Evolutionary conservation across 2,113 vertebrate species (phyloP).

Genomic region (Stercorarius parasiticus): DNA sequence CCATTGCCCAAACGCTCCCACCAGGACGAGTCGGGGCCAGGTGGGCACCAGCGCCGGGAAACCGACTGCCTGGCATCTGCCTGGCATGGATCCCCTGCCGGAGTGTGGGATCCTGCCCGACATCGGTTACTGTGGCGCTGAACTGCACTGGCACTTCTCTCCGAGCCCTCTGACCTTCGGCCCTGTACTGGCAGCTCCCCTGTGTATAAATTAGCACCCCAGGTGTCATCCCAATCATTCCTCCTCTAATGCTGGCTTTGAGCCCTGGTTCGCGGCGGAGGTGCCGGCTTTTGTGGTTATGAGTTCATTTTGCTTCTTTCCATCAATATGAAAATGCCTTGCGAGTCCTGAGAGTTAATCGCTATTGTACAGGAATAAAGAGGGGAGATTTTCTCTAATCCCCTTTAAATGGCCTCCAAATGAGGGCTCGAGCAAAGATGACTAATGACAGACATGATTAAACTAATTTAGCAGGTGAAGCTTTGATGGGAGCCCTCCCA

Average conservation of each 20-base stretch:
- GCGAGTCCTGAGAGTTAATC: background rate
- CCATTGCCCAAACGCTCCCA: no score
- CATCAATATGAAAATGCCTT: background rate
- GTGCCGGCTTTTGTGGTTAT: background rate
- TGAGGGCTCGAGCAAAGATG: background rate
- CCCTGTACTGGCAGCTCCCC: background rate
- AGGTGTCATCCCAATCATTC: background rate
- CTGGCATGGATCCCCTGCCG: background rate
- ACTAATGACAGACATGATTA: conserved; percentile 10
- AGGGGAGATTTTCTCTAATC: conserved; percentile 45
- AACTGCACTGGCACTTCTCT: background rate
- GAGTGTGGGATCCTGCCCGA: rapidly evolving
- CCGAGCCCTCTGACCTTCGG: background rate
- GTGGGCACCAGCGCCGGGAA: background rate
- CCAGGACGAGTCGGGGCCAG: rapidly evolving
- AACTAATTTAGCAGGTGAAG: conserved; percentile 14
- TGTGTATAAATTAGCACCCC: background rate
- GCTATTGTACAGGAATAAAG: background rate
- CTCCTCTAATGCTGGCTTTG: background rate
- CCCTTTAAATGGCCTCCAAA: conserved; percentile 43
- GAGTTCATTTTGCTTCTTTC: background rate
- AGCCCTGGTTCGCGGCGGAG: background rate
- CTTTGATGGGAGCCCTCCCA: background rate
- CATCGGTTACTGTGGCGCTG: rapidly evolving
- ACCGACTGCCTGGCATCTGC: background rate